Percentiles rank a stretch among this genome's conserved stretches.
phyloP scores from a whole-genome alignment of 2,113 vertebrate genomes.

The Tylochromis polylepis region DNA sequence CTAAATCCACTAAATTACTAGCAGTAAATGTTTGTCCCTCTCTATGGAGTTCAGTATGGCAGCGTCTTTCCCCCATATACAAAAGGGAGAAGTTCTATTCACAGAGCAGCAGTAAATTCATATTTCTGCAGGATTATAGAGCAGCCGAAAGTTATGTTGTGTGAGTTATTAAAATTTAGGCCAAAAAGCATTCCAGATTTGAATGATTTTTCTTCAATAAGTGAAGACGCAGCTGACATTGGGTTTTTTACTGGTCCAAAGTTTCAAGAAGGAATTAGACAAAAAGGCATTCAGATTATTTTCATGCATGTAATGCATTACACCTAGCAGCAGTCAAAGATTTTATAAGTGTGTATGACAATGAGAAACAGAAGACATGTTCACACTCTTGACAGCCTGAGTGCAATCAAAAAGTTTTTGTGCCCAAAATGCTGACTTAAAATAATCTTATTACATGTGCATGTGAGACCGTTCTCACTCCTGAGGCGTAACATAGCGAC shows the following conservation, averaged over 20 bases:
- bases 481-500: too few relatives aligned
- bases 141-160: background rate
- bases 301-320: background rate
- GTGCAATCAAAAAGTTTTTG: background rate
- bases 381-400: background rate
- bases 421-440: background rate
- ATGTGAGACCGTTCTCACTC: too few relatives aligned
- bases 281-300: background rate
- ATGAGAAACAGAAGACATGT: background rate
- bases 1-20: background rate
- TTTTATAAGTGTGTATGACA: background rate
- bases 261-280: background rate
- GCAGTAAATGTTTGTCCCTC: background rate
- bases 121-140: background rate
- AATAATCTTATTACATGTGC: background rate
- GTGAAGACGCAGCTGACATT: accelerated
- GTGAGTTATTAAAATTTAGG: background rate
- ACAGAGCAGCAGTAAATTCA: background rate
- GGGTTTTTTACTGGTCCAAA: background rate
- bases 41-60: background rate
- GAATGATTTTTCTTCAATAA: background rate
- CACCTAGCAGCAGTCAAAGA: background rate
- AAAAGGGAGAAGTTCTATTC: background rate
- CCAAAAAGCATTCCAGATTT: background rate
- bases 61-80: background rate